phyloP scores from a whole-genome alignment of 2,113 vertebrate species.

The Austrofundulus limnaeus region DNA sequence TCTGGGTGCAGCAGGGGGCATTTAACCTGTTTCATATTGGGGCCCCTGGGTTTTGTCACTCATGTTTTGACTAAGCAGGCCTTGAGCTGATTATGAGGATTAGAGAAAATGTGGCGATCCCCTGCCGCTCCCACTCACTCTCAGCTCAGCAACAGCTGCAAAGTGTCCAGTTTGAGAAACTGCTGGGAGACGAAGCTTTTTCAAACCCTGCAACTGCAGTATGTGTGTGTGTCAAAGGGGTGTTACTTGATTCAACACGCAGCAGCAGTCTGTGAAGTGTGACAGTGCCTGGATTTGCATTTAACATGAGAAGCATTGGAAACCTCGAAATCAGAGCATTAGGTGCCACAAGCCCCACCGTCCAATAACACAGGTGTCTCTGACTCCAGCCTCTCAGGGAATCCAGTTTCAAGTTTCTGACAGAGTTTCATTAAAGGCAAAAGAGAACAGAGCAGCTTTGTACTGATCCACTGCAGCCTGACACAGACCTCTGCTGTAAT shows the following conservation, averaged over 20 bases:
- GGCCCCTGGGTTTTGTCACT: slow-evolving; percentile 65
- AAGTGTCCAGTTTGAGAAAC: slow-evolving; percentile 34
- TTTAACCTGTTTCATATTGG: slow-evolving; percentile 43
- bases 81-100: slow-evolving; percentile 74
- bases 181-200: slow-evolving; percentile 34
- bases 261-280: slow-evolving; percentile 45
- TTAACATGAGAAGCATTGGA: slow-evolving; percentile 57
- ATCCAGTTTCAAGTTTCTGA: slow-evolving; percentile 44
- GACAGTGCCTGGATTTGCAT: slow-evolving; percentile 52
- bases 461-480: slow-evolving; percentile 35
- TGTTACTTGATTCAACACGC: slow-evolving; percentile 33
- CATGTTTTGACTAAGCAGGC: slow-evolving; percentile 65
- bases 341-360: slow-evolving; percentile 38
- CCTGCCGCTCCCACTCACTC: slow-evolving; percentile 52
- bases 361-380: slow-evolving; percentile 46
- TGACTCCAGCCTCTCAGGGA: slow-evolving; percentile 41
- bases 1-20: slow-evolving; percentile 14
- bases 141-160: slow-evolving; percentile 59
- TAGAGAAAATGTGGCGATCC: slow-evolving; percentile 62
- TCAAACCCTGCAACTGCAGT: slow-evolving; percentile 7
- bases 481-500: slow-evolving; percentile 32
- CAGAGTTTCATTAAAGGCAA: slow-evolving; percentile 47
- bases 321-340: slow-evolving; percentile 48
- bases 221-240: slow-evolving; percentile 16
- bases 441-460: slow-evolving; percentile 67